Percentiles rank a stretch among this genome's conserved stretches.
Conservation (phyloP, 1,140 invertebrate species). For the Conus betulinus region DNA sequence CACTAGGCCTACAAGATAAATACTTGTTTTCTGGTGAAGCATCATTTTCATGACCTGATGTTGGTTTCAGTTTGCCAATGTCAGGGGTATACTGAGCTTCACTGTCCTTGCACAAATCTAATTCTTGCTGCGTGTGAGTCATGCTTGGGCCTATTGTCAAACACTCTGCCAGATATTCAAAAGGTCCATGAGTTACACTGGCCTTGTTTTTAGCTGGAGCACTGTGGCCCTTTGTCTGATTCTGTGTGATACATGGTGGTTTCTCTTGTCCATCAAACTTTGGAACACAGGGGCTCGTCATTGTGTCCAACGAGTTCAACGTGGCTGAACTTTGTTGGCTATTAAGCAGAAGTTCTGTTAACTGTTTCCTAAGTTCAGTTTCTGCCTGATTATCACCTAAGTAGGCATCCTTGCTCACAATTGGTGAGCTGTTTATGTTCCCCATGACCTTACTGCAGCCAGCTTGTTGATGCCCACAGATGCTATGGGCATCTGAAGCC, state of each 20-base stretch:
- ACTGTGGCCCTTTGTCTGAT: not conserved
- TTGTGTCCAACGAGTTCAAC: not conserved
- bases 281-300: not conserved
- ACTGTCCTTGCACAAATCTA: not conserved
- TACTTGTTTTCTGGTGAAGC: not conserved
- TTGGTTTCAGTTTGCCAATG: not conserved
- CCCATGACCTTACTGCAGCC: not conserved
- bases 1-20: not conserved
- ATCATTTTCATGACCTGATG: not conserved
- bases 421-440: not conserved
- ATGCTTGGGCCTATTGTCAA: not conserved
- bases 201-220: not conserved
- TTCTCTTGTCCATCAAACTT: not conserved
- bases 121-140: not conserved
- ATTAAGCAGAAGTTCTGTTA: not conserved
- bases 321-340: not conserved
- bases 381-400: not conserved
- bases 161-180: not conserved
- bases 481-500: not conserved
- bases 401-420: not conserved
- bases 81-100: not conserved
- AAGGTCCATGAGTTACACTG: not conserved
- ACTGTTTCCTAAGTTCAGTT: not conserved
- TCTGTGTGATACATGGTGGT: not conserved
- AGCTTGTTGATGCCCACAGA: not conserved